phyloP scores from a whole-genome alignment of 2,797 vertebrate genomes.

The Tokudaia muenninki region DNA sequence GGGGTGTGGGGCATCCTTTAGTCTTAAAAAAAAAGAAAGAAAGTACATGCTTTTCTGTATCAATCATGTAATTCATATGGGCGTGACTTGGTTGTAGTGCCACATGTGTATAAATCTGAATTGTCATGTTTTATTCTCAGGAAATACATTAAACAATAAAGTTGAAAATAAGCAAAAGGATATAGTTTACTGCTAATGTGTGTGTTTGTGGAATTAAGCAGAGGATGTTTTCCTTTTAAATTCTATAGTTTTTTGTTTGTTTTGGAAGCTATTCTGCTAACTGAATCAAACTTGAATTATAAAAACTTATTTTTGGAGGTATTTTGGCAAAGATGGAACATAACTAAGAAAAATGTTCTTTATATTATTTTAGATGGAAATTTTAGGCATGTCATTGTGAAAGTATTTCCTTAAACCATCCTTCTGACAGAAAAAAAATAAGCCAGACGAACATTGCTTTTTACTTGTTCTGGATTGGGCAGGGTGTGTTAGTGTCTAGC shows the following conservation, averaged over 20 bases:
- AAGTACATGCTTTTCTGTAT: background rate
- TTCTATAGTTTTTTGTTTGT: slow-evolving; percentile 33
- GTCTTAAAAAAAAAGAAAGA: background rate
- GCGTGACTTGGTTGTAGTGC: slow-evolving; percentile 33
- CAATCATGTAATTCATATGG: background rate
- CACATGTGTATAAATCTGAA: background rate
- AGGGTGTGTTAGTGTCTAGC: background rate
- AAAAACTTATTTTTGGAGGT: slow-evolving; percentile 41
- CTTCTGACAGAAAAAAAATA: slow-evolving; percentile 19
- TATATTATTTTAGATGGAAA: slow-evolving; percentile 61
- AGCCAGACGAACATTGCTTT: background rate
- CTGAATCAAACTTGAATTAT: slow-evolving; percentile 38
- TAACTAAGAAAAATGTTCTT: slow-evolving; percentile 60
- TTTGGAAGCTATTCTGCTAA: slow-evolving; percentile 41
- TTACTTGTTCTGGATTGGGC: background rate
- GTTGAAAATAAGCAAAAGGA: slow-evolving; percentile 2
- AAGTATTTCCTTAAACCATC: slow-evolving; percentile 73
- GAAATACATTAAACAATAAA: background rate
- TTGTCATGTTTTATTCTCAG: slow-evolving; percentile 9
- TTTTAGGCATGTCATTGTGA: slow-evolving; percentile 67
- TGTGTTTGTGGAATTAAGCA: background rate
- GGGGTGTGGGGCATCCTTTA: background rate
- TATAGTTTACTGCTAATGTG: slow-evolving; percentile 29
- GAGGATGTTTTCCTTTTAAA: background rate
- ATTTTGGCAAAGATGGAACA: slow-evolving; percentile 55